Conservation (phyloP, 2,113 vertebrate species). For the Rhinopithecus roxellana region DNA sequence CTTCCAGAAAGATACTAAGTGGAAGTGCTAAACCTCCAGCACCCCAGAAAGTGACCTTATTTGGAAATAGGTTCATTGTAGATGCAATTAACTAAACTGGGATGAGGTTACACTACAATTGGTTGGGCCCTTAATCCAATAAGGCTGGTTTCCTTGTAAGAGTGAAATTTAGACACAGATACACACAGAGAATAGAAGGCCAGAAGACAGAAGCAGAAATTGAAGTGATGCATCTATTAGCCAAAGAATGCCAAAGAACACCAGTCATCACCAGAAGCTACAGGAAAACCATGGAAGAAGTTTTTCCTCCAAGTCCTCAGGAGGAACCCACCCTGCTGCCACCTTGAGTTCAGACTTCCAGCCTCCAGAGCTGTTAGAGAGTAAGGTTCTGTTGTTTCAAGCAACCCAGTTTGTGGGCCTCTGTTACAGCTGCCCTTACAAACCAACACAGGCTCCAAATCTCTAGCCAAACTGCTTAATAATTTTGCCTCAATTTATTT, state of each 20-base stretch:
- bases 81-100: not conserved
- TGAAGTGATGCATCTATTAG: not conserved
- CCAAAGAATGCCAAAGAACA: not conserved
- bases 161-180: not conserved
- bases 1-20: not conserved
- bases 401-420: not conserved
- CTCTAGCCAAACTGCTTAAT: not conserved
- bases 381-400: not conserved
- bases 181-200: not conserved
- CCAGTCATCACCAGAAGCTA: too few relatives aligned
- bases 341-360: not conserved
- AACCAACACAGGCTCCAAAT: not conserved
- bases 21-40: not conserved
- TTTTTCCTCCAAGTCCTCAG: not conserved
- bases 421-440: not conserved
- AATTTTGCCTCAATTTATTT: not conserved
- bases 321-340: not conserved
- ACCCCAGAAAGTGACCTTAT: not conserved
- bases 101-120: not conserved
- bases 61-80: not conserved
- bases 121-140: not conserved
- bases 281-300: not conserved
- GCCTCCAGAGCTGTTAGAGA: not conserved
- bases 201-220: not conserved
- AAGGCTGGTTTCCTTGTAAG: not conserved